These are phyloP conservation scores for Anas capensis DNA, from an alignment of 2,797 vertebrate species.

Conservation along the genomic window DNA sequence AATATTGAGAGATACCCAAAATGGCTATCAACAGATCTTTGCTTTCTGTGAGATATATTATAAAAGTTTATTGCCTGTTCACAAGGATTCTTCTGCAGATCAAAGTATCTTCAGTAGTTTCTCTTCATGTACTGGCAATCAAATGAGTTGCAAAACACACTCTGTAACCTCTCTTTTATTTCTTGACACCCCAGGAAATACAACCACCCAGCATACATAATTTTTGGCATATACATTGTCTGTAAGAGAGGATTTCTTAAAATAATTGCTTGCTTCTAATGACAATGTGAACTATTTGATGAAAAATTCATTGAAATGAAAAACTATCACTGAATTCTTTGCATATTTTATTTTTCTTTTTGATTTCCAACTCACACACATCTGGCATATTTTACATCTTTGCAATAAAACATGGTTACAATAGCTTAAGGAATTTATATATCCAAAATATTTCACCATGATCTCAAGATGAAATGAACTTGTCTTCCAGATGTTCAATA, in stretches of 20 bases:
- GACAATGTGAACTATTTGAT: neutral
- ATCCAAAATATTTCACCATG: conserved; percentile 98
- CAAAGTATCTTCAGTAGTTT: neutral
- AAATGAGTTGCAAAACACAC: neutral
- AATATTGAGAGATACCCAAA: neutral
- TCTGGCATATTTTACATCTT: conserved; percentile 99
- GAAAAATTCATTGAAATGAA: conserved; percentile 65
- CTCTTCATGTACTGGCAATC: neutral
- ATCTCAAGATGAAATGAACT: conserved; percentile 95
- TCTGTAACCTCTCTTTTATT: neutral
- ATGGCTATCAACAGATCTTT: neutral
- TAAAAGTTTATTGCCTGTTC: neutral
- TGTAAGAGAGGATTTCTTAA: neutral
- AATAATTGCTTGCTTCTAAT: conserved; percentile 10
- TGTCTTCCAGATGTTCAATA: conserved; percentile 91
- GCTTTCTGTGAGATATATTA: neutral
- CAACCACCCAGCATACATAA: neutral
- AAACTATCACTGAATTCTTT: conserved; percentile 92
- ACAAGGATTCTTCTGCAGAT: neutral
- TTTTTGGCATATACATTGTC: neutral
- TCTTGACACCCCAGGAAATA: neutral
- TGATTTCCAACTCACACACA: conserved; percentile 95
- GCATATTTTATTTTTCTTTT: conserved; percentile 99
- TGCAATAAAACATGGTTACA: conserved; percentile 99
- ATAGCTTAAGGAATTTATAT: conserved; percentile 97